Conservation (phyloP, 2,888 invertebrate species). For the Morpho helenor region DNA sequence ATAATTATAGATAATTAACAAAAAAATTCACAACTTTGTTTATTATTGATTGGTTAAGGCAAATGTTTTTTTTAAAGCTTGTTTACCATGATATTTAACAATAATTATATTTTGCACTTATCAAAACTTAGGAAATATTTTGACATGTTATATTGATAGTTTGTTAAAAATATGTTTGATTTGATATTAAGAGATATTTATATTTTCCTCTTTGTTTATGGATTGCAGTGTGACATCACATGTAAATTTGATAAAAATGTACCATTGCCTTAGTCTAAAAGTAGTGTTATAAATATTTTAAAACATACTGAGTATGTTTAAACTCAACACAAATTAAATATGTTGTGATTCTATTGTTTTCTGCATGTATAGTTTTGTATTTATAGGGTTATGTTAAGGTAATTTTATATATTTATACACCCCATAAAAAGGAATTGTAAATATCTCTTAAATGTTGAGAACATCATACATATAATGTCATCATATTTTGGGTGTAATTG, state of each 20-base stretch:
- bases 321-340: background rate
- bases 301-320: no score
- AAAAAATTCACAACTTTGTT: no score
- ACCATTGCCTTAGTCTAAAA: no score
- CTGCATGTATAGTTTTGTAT: background rate
- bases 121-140: background rate
- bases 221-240: background rate
- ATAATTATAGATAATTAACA: no score
- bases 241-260: background rate
- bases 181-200: slow-evolving; percentile 5
- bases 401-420: background rate
- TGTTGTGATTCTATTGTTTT: background rate
- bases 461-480: no score
- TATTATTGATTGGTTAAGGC: no score
- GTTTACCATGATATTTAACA: no score
- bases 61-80: no score
- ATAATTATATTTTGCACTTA: background rate
- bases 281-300: no score
- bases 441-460: background rate
- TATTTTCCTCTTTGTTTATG: background rate
- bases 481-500: background rate
- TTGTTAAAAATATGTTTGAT: background rate
- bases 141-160: background rate
- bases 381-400: background rate
- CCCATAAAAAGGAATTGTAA: slow-evolving; percentile 1